Evolutionary conservation across 2,888 invertebrate species (phyloP), one percentile per base, ranked within the genome.

Genomic region (Amphipoea oculea): DNA sequence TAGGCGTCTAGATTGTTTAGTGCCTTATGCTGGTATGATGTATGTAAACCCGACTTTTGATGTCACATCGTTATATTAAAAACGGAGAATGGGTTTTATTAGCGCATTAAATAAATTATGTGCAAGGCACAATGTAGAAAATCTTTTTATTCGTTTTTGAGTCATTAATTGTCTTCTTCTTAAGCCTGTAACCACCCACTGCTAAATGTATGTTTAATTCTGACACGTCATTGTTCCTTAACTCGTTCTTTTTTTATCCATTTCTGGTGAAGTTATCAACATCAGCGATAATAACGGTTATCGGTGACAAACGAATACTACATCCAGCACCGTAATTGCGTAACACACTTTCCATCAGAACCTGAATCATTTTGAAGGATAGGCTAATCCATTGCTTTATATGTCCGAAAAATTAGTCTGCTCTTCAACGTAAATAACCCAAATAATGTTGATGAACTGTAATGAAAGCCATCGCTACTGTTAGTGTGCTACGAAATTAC

Each of bases 1-100:
- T 89, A 89, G 89, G 89, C 88, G 88, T 91, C 90, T 89, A 90
- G 90, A 92, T 89, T 89, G 86, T 89, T 85, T 82, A 78, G 85
- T 85, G 81, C 79, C 86, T 79, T 84, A 76, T 87, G 82, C 68
- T 83, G 76, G 63, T 80, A 82, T 87, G 86, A 89, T 85, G 81
- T 86, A 88, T 90, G 84, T 80, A 78, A 76, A 78, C 81, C 81
- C 54, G 40, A 82, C 71, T 83, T 78, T 75, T 69, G 69, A 82
- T 83, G 70, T 83, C 79, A 76, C 75, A 82, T 81, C 76, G 65
- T 80, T 80, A 73, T 78, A 80, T 84, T 81, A 83, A 82, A 83
- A 76, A 62, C 29, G 51, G 20, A 70, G 42, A 66, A 73, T 51
- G 48, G 36, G 67, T 79, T 81, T 79, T 60, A 78, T 76, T 79